Evolutionary conservation across 2,797 vertebrate genomes (phyloP).

Genomic region (Garrulus glandarius): DNA sequence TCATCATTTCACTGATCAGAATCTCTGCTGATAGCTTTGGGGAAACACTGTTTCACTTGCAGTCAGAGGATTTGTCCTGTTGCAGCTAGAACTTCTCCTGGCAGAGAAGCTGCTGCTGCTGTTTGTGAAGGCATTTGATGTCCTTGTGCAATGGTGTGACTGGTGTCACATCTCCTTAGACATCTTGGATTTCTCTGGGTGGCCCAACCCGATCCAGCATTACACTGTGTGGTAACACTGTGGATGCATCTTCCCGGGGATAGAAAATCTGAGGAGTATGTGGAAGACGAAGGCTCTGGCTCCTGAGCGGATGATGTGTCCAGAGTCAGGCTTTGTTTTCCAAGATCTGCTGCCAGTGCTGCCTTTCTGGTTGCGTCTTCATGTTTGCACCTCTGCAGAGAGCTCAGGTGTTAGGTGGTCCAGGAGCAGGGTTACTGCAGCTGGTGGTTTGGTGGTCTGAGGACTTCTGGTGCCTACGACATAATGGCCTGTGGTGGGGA

Average conservation of each 20-base stretch:
- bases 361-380: not conserved
- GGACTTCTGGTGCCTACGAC: not conserved
- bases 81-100: not conserved
- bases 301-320: not conserved
- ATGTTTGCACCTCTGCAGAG: not conserved
- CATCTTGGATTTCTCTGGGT: not conserved
- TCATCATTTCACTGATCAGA: not conserved
- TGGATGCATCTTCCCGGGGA: not conserved
- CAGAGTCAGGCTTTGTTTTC: not conserved
- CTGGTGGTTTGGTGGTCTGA: not conserved
- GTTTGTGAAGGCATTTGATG: fast-evolving
- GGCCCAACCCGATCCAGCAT: not conserved
- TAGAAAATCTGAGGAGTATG: fast-evolving
- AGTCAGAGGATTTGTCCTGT: not conserved
- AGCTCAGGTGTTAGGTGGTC: not conserved
- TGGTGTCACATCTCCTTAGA: not conserved
- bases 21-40: not conserved
- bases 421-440: not conserved
- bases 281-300: not conserved
- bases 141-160: not conserved
- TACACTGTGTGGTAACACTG: fast-evolving
- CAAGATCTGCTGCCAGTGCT: not conserved
- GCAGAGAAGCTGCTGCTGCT: not conserved
- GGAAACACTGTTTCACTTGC: not conserved
- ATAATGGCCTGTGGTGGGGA: not conserved